Evolutionary conservation across 2,888 invertebrate species (phyloP).

Genomic region (Eupithecia subumbrata): DNA sequence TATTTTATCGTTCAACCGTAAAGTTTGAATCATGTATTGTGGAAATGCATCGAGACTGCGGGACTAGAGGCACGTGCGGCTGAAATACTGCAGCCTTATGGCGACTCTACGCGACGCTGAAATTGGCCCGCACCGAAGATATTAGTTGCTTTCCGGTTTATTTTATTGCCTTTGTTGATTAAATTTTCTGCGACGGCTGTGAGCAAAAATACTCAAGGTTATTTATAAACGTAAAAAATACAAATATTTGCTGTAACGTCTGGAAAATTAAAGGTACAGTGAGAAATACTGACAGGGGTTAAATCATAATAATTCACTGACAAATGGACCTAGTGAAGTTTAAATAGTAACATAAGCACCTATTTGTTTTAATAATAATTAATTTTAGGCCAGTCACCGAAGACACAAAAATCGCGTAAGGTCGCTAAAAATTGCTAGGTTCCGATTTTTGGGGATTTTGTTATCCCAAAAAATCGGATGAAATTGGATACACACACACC

Average conservation of each 20-base stretch:
- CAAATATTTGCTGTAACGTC: not conserved
- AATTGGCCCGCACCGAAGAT: constrained; percentile 46
- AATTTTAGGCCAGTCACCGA: no score
- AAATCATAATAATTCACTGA: not conserved
- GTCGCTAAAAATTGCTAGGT: no score
- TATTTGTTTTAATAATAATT: no score
- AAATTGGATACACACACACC: no score
- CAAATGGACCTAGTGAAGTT: not conserved
- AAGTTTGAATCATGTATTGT: constrained; percentile 42
- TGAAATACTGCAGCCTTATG: constrained; percentile 57
- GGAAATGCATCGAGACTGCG: constrained; percentile 49
- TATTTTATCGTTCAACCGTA: constrained; percentile 14
- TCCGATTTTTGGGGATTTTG: no score
- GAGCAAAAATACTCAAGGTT: not conserved
- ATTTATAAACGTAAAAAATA: not conserved
- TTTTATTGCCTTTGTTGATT: constrained; percentile 34
- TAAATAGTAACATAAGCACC: not conserved
- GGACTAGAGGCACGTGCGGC: constrained; percentile 49
- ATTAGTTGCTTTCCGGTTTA: constrained; percentile 39
- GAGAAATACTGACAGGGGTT: not conserved
- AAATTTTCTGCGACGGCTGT: constrained; percentile 23
- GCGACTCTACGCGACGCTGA: constrained; percentile 40
- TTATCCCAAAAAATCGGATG: no score
- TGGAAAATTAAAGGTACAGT: not conserved
- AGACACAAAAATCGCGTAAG: no score